Conservation (phyloP, 2,888 invertebrate species). For the Thymelicus acteon region DNA sequence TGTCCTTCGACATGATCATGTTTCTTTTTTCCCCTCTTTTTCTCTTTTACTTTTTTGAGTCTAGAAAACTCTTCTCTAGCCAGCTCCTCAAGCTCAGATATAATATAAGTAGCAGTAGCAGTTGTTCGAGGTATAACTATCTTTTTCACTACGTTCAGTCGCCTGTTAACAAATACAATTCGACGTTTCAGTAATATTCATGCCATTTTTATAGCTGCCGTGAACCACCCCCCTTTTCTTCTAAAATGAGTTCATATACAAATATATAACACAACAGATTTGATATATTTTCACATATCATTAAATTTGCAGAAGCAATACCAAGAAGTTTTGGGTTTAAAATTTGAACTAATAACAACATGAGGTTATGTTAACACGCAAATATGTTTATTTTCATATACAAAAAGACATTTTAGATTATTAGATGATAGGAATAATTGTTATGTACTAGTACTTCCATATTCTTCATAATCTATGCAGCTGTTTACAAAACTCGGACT, state of each 20-base stretch:
- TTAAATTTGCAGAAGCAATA: too few relatives aligned
- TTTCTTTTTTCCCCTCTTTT: conserved; percentile 39
- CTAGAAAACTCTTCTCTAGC: conserved; percentile 56
- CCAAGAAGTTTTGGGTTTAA: too few relatives aligned
- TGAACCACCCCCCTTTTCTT: conserved; percentile 30
- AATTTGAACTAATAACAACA: too few relatives aligned
- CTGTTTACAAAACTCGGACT: conserved; percentile 3
- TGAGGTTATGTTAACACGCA: background rate
- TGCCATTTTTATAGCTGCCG: conserved; percentile 29
- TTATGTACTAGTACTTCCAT: background rate
- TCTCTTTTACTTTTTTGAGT: conserved; percentile 52
- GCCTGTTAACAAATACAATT: conserved; percentile 50
- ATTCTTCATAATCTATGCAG: conserved; percentile 22
- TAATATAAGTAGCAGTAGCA: conserved; percentile 51
- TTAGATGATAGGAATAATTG: background rate
- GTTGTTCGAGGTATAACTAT: conserved; percentile 55
- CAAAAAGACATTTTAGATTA: background rate
- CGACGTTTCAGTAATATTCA: conserved; percentile 10
- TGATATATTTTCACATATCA: too few relatives aligned
- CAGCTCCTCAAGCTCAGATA: conserved; percentile 55
- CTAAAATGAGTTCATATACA: too few relatives aligned
- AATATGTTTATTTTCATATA: background rate
- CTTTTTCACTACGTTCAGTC: conserved; percentile 54
- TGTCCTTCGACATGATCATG: conserved; percentile 28
- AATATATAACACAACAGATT: too few relatives aligned